These are phyloP conservation scores for Chaetura pelagica DNA, from an alignment of 2,113 vertebrate genomes.

Conservation along the genomic window DNA sequence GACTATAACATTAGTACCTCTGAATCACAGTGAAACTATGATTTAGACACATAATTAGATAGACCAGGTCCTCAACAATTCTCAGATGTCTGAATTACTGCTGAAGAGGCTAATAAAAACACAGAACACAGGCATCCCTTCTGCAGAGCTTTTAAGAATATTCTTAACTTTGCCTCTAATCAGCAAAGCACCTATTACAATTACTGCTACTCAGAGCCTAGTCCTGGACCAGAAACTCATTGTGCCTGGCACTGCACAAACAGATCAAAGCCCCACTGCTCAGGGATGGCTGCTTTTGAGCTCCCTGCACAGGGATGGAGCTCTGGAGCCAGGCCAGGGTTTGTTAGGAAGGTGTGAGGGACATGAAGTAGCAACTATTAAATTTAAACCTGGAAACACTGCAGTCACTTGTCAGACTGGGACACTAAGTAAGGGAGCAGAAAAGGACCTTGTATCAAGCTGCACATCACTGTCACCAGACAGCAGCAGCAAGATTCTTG, in stretches of 20 bases:
- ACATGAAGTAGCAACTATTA: background rate
- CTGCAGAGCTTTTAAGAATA: conserved; percentile 35
- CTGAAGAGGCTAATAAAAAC: conserved; percentile 24
- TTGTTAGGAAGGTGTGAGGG: background rate
- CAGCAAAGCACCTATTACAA: conserved; percentile 17
- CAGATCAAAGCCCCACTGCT: background rate
- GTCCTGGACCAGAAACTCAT: background rate
- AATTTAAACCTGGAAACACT: background rate
- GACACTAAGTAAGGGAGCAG: background rate
- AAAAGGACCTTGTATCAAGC: background rate
- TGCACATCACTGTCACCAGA: background rate
- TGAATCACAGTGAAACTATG: conserved; percentile 12
- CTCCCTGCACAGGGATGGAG: background rate
- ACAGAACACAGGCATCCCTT: background rate
- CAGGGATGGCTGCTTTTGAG: background rate
- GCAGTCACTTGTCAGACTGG: background rate
- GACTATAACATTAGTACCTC: background rate
- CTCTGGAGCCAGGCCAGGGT: background rate
- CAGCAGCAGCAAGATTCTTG: background rate
- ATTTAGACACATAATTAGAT: conserved; percentile 56
- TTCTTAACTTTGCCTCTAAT: conserved; percentile 22
- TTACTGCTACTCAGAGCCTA: background rate
- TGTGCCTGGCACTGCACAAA: background rate
- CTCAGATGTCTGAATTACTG: conserved; percentile 38
- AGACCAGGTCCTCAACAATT: conserved; percentile 30